Percentiles rank a stretch among this genome's conserved stretches.
phyloP scores from a whole-genome alignment of 2,888 invertebrate genomes.

The Sinodicranocentrus sp. region DNA sequence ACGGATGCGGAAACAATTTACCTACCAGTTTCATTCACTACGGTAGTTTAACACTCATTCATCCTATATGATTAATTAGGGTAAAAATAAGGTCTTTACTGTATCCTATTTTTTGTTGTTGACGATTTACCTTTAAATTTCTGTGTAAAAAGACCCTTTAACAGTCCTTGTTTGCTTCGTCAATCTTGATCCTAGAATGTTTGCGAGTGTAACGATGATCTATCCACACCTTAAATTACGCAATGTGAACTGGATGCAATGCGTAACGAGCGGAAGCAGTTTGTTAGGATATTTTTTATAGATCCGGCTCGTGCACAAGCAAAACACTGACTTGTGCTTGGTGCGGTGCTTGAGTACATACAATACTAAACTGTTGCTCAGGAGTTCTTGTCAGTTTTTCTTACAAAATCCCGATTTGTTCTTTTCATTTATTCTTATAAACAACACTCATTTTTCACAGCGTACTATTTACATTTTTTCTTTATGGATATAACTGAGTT shows the following conservation, averaged over 20 bases:
- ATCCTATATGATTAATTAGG: conserved; percentile 17
- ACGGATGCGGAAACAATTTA: conserved; percentile 12
- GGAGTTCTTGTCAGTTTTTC: neutral
- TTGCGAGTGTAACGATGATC: conserved; percentile 13
- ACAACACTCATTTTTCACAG: neutral
- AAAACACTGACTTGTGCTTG: neutral
- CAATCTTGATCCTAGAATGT: neutral
- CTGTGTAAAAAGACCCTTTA: neutral
- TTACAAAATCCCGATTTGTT: neutral
- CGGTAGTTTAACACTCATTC: conserved; percentile 13
- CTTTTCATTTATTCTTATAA: neutral
- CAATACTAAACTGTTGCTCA: neutral
- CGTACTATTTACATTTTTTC: too few relatives aligned
- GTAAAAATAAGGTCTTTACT: neutral
- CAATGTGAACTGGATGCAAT: conserved; percentile 23
- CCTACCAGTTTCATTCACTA: neutral
- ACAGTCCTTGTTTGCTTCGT: neutral
- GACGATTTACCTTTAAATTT: neutral
- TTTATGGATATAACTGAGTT: too few relatives aligned
- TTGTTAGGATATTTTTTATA: conserved; percentile 24
- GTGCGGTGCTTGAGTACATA: too few relatives aligned
- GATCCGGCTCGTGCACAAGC: conserved; percentile 29
- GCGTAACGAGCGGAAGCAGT: conserved; percentile 28
- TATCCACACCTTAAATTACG: conserved; percentile 13
- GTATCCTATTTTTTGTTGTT: conserved; percentile 3